A percentile compares a stretch with the other conserved stretches of the same genome.
These are phyloP conservation scores for Platysteira castanea DNA, from an alignment of 2,113 vertebrate genomes.

Conservation along the genomic window DNA sequence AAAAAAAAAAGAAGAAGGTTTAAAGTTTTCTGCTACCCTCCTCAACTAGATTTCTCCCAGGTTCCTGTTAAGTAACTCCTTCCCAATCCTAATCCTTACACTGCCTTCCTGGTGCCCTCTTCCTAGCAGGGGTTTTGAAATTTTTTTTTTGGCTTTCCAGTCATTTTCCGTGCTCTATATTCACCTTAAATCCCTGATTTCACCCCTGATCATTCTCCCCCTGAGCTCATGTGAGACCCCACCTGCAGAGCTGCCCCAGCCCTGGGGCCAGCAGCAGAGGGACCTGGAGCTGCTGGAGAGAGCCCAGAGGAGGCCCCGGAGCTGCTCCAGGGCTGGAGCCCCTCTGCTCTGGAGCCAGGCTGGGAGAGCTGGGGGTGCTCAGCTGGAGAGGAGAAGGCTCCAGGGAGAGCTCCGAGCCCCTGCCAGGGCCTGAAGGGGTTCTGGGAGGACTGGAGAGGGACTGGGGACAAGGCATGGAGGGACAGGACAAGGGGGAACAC, in stretches of 20 bases:
- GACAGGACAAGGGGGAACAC: neutral
- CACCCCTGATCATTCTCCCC: neutral
- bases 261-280: neutral
- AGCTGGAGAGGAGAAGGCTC: neutral
- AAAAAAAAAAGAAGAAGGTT: no score
- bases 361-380: neutral
- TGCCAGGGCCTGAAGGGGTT: accelerated
- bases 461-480: neutral
- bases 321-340: neutral
- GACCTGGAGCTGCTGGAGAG: neutral
- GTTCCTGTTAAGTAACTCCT: neutral
- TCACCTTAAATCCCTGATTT: neutral
- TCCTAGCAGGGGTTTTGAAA: neutral
- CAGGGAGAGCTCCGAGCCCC: neutral
- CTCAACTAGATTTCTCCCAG: neutral
- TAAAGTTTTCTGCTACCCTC: neutral
- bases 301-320: accelerated
- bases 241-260: neutral
- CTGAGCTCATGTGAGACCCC: neutral
- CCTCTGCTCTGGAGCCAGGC: no score
- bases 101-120: no score
- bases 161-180: neutral
- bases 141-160: neutral
- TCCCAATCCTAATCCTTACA: neutral
- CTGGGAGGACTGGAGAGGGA: neutral